These are phyloP conservation scores for Harpagus bidentatus DNA, from an alignment of 2,113 vertebrate genomes.

Conservation along the genomic window DNA sequence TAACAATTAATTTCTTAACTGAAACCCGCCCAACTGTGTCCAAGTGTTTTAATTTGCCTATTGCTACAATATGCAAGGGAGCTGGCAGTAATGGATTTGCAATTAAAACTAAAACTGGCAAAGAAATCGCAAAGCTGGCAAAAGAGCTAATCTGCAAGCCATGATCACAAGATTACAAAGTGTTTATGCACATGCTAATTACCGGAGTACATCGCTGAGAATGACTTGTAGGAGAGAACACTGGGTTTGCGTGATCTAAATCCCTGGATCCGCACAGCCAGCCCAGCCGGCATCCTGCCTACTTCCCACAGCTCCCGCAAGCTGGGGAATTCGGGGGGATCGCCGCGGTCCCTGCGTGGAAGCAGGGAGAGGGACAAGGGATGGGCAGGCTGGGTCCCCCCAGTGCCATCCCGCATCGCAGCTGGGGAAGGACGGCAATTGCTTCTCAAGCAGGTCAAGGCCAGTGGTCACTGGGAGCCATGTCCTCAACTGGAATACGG, in stretches of 20 bases:
- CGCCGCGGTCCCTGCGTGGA: rapidly evolving
- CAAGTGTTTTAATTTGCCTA: conserved; percentile 69
- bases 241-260: not conserved
- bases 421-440: not conserved
- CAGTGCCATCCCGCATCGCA: not conserved
- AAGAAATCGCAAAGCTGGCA: conserved; percentile 68
- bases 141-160: conserved; percentile 66
- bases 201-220: conserved; percentile 32
- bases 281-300: not conserved
- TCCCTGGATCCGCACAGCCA: not conserved
- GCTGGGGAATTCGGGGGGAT: not conserved
- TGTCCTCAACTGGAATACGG: rapidly evolving
- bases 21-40: conserved; percentile 65
- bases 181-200: conserved; percentile 70
- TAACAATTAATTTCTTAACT: conserved; percentile 66
- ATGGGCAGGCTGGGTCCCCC: not conserved
- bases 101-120: conserved; percentile 72
- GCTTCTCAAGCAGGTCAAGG: not conserved
- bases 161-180: conserved; percentile 69
- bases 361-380: not conserved
- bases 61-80: conserved; percentile 66
- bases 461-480: not conserved
- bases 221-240: conserved; percentile 23
- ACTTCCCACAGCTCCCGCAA: not conserved
- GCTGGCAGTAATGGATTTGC: conserved; percentile 67